Evolutionary conservation across 2,888 invertebrate species (phyloP).

Genomic region (Mesorhabditis belari): DNA sequence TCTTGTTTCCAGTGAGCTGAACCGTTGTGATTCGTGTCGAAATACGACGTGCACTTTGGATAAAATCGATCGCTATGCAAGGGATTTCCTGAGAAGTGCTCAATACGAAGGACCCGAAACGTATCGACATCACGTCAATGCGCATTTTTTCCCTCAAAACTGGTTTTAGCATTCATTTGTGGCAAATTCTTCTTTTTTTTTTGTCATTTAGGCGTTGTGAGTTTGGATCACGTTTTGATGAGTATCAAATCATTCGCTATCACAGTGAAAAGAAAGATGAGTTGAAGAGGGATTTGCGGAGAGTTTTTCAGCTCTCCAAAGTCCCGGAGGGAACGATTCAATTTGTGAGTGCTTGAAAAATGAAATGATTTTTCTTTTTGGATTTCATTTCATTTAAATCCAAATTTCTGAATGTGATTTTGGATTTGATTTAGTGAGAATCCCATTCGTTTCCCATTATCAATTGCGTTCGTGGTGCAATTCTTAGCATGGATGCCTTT

Average conservation of each 20-base stretch:
- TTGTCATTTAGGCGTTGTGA: background rate
- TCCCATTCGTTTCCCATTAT: no score
- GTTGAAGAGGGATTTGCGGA: background rate
- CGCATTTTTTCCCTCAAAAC: background rate
- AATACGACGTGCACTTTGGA: background rate
- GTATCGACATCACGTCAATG: background rate
- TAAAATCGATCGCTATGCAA: background rate
- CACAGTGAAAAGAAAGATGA: background rate
- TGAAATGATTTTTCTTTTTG: no score
- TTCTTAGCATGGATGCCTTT: conserved; percentile 12
- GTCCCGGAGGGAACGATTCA: background rate
- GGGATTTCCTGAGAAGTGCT: background rate
- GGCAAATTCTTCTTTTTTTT: background rate
- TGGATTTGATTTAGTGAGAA: no score
- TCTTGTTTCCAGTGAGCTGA: background rate
- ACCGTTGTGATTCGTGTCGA: background rate
- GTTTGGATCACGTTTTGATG: background rate
- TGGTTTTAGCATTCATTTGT: background rate
- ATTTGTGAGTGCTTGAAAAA: background rate
- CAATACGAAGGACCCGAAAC: background rate
- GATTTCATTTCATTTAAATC: no score
- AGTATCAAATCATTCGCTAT: background rate
- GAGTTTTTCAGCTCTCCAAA: background rate
- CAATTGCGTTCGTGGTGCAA: conserved; percentile 11
- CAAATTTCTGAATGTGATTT: no score